Conservation (phyloP, 2,888 invertebrate species). For the Papilio protenor region DNA sequence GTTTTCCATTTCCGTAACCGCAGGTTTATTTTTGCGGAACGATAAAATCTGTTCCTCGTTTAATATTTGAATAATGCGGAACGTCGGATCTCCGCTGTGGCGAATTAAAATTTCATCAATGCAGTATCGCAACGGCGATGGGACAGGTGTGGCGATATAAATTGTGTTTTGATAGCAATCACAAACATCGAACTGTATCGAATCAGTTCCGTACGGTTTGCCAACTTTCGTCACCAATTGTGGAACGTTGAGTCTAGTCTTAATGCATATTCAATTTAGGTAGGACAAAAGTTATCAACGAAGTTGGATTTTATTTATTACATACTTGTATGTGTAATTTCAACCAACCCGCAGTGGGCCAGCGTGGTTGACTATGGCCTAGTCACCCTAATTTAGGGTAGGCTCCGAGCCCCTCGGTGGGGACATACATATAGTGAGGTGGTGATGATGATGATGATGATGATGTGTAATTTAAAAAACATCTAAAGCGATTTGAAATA, state of each 20-base stretch:
- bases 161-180: slow-evolving; percentile 69
- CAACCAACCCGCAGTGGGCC: too few relatives aligned
- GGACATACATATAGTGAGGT: too few relatives aligned
- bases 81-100: slow-evolving; percentile 12
- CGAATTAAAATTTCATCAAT: slow-evolving; percentile 41
- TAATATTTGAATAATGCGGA: slow-evolving; percentile 37
- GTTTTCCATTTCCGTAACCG: neutral
- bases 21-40: slow-evolving; percentile 15
- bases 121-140: slow-evolving; percentile 56
- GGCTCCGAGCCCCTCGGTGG: too few relatives aligned
- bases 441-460: too few relatives aligned
- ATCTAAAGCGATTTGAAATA: too few relatives aligned
- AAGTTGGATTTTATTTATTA: neutral
- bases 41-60: slow-evolving; percentile 12
- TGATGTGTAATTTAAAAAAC: too few relatives aligned
- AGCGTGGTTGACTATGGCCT: too few relatives aligned
- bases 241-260: slow-evolving; percentile 1
- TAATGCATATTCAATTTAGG: slow-evolving; percentile 25
- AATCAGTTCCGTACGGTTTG: slow-evolving; percentile 29
- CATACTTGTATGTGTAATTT: too few relatives aligned
- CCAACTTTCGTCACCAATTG: slow-evolving; percentile 27
- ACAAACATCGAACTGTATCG: slow-evolving; percentile 52
- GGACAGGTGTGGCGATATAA: slow-evolving; percentile 77
- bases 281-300: neutral
- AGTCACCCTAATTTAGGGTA: too few relatives aligned